A percentile compares a stretch with the other conserved stretches of the same genome.
These are phyloP conservation scores for Rhabdomys pumilio DNA, from an alignment of 2,797 vertebrate genomes.

Conservation along the genomic window DNA sequence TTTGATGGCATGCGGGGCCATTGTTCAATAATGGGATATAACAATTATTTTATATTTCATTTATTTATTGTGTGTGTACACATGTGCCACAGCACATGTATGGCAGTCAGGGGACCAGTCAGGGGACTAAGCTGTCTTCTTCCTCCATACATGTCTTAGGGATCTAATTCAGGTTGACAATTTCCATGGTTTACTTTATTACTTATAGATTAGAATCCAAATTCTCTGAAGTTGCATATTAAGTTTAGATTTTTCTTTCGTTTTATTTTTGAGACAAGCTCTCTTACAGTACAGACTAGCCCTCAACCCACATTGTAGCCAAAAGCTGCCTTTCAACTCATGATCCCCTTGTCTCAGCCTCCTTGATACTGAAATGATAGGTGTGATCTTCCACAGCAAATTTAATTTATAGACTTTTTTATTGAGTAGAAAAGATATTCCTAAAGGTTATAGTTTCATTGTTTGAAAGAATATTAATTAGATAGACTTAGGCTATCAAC, in stretches of 20 bases:
- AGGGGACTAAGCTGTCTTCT: not conserved
- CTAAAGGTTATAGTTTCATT: not conserved
- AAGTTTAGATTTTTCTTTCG: not conserved
- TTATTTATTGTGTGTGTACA: not conserved
- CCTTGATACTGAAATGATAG: not conserved
- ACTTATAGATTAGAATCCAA: not conserved
- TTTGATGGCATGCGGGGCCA: not conserved
- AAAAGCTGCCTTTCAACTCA: not conserved
- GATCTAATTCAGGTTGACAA: not conserved
- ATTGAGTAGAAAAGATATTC: slow-evolving; percentile 16
- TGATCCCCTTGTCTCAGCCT: not conserved
- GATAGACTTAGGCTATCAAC: not conserved
- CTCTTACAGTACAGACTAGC: not conserved
- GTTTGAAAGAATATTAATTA: slow-evolving; percentile 25
- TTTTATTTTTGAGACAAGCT: not conserved
- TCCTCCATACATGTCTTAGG: not conserved
- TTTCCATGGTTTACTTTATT: not conserved
- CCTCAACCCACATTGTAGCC: not conserved
- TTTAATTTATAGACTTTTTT: slow-evolving; percentile 30
- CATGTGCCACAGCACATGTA: not conserved
- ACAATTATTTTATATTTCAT: not conserved
- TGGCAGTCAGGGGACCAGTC: not conserved
- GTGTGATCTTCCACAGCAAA: not conserved
- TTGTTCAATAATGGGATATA: not conserved
- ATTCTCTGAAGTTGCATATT: not conserved